phyloP scores from a whole-genome alignment of 2,888 invertebrate genomes.

The Rugalucina vietnamica region DNA sequence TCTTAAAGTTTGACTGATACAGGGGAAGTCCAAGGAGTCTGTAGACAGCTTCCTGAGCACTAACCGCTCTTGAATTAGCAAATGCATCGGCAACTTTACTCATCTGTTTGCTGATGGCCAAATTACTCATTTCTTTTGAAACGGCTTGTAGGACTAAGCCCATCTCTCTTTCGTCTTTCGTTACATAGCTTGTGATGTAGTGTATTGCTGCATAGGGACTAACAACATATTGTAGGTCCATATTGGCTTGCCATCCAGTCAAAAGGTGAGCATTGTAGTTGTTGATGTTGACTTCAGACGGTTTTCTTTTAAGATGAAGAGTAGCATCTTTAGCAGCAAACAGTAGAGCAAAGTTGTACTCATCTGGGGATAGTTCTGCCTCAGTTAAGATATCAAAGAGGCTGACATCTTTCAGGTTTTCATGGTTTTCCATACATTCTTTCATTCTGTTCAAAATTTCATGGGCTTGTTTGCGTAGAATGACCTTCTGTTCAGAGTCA shows the following conservation, averaged over 20 bases:
- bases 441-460: not conserved
- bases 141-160: slow-evolving; percentile 27
- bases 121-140: slow-evolving; percentile 62
- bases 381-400: not conserved
- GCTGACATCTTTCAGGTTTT: not conserved
- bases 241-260: not conserved
- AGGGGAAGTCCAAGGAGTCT: slow-evolving; percentile 33
- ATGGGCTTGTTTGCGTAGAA: not conserved
- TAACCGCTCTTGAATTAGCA: slow-evolving; percentile 31
- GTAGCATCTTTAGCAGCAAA: slow-evolving; percentile 13
- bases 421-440: not conserved
- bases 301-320: slow-evolving; percentile 21
- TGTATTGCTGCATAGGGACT: slow-evolving; percentile 32
- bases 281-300: slow-evolving; percentile 27
- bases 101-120: slow-evolving; percentile 54
- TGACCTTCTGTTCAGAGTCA: not conserved
- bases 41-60: slow-evolving; percentile 42
- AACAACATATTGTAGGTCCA: slow-evolving; percentile 16
- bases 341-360: not conserved
- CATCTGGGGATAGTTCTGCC: not conserved
- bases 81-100: slow-evolving; percentile 34
- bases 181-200: slow-evolving; percentile 31
- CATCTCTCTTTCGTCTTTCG: slow-evolving; percentile 43
- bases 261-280: slow-evolving; percentile 26
- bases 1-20: slow-evolving; percentile 33